These are phyloP conservation scores for Phaethon lepturus DNA, from an alignment of 2,113 vertebrate species.

Conservation along the genomic window DNA sequence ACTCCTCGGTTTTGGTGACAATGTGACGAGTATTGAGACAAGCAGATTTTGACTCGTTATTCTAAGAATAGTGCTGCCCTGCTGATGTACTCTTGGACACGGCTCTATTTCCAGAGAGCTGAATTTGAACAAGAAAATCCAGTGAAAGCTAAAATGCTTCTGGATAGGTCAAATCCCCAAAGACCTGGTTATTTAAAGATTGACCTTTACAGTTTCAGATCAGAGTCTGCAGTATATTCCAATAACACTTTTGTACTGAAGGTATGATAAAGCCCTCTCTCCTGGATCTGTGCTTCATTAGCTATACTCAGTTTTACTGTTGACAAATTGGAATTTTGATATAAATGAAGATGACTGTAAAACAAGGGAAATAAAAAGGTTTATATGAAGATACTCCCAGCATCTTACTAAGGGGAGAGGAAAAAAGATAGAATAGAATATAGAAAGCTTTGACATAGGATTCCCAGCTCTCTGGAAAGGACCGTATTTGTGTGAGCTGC, in stretches of 20 bases:
- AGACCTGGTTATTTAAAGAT: conserved; percentile 53
- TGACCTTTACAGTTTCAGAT: conserved; percentile 54
- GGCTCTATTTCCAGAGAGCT: not conserved
- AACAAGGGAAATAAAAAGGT: not conserved
- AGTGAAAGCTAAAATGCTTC: not conserved
- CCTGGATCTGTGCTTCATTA: not conserved
- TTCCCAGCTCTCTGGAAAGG: too few relatives aligned
- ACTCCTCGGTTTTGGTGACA: conserved; percentile 63
- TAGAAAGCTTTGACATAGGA: not conserved
- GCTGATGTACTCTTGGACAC: conserved; percentile 49
- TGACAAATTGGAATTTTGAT: conserved; percentile 13
- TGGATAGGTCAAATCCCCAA: not conserved
- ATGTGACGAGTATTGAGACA: conserved; percentile 60
- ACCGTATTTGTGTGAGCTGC: not conserved
- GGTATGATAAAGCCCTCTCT: not conserved
- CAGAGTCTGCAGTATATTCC: conserved; percentile 11
- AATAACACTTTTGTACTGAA: not conserved
- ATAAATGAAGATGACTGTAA: not conserved
- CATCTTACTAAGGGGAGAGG: not conserved
- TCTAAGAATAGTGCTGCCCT: conserved; percentile 64
- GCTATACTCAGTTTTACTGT: not conserved
- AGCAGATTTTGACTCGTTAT: conserved; percentile 54
- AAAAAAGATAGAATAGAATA: not conserved
- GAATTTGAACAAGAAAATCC: conserved; percentile 10
- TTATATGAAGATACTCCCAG: not conserved